Percentiles rank a stretch among this genome's conserved stretches.
phyloP scores from a whole-genome alignment of 2,797 vertebrate genomes.

The Epinephelus awoara region DNA sequence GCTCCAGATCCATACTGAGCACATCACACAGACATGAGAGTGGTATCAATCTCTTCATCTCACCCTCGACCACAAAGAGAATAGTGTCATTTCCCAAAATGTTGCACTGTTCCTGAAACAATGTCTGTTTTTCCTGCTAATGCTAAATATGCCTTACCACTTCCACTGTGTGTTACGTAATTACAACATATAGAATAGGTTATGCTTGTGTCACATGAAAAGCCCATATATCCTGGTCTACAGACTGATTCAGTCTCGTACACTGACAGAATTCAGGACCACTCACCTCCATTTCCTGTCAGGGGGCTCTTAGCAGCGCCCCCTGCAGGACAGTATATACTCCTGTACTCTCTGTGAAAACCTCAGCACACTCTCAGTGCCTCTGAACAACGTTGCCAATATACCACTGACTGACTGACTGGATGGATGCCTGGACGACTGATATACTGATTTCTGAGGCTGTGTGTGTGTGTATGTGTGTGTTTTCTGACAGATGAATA shows the following conservation, averaged over 20 bases:
- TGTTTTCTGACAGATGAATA: conserved; percentile 75
- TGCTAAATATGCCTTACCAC: not conserved
- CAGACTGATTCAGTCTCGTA: conserved; percentile 31
- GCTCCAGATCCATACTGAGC: not conserved
- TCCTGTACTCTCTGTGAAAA: conserved; percentile 55
- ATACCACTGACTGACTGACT: conserved; percentile 41
- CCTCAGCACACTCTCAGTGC: conserved; percentile 75
- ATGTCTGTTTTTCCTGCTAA: not conserved
- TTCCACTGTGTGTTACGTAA: not conserved
- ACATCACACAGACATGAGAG: not conserved
- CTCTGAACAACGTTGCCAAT: conserved; percentile 76
- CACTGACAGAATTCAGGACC: conserved; percentile 51
- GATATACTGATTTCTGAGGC: conserved; percentile 46
- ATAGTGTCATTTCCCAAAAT: not conserved
- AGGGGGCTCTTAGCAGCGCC: conserved; percentile 37
- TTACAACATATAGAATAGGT: not conserved
- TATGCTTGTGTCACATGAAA: conserved; percentile 4
- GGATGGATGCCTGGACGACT: conserved; percentile 45
- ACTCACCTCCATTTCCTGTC: conserved; percentile 20
- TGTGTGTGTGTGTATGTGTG: conserved; percentile 45
- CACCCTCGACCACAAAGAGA: not conserved
- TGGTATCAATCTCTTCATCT: not conserved
- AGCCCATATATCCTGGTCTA: conserved; percentile 48
- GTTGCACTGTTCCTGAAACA: not conserved
- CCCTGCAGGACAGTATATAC: conserved; percentile 42